Conservation (phyloP, 2,113 vertebrate genomes). For the Chelonoidis abingdonii region DNA sequence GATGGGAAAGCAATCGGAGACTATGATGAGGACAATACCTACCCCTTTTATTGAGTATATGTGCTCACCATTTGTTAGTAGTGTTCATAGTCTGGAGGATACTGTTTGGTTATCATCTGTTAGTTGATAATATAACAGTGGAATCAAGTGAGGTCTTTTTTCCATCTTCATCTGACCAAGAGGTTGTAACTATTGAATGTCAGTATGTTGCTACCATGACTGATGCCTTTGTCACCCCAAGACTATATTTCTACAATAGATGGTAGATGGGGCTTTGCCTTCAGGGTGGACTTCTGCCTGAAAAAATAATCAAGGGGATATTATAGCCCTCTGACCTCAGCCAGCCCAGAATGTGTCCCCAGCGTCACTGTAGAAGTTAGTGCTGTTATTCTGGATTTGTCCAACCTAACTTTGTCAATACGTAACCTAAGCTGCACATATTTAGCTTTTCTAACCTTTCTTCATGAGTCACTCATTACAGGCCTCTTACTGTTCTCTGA, state of each 20-base stretch:
- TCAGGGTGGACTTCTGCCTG: not conserved
- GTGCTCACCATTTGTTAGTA: not conserved
- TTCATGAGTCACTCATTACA: not conserved
- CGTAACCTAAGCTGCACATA: not conserved
- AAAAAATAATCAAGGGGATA: not conserved
- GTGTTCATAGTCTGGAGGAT: not conserved
- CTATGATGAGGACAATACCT: not conserved
- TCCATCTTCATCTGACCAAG: not conserved
- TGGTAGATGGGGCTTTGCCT: rapidly evolving
- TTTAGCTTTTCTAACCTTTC: not conserved
- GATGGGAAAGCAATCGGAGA: not conserved
- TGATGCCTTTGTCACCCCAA: not conserved
- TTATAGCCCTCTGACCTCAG: not conserved
- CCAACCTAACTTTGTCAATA: rapidly evolving
- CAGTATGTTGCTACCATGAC: not conserved
- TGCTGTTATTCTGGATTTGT: not conserved
- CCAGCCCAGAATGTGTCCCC: rapidly evolving
- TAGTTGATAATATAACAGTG: not conserved
- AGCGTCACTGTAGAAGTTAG: not conserved
- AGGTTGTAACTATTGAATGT: not conserved
- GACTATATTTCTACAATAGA: not conserved
- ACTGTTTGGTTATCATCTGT: not conserved
- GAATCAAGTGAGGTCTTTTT: not conserved
- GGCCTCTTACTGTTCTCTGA: not conserved
- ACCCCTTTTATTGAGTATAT: not conserved